phyloP scores from a whole-genome alignment of 1,140 invertebrate species.

The Tigriopus japonicus region DNA sequence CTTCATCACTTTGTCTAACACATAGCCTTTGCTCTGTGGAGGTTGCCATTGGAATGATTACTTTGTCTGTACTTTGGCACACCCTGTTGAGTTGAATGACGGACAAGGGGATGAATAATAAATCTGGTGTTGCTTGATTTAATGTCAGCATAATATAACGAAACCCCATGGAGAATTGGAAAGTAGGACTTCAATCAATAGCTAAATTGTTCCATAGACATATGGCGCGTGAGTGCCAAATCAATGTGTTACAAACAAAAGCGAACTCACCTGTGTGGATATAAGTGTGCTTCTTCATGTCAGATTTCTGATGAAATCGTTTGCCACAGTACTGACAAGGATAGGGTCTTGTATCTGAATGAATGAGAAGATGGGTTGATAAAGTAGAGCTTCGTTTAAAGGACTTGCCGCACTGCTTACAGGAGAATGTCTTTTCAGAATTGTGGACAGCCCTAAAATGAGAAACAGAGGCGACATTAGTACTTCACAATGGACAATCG shows the following conservation, averaged over 20 bases:
- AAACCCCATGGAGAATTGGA: too few species aligned
- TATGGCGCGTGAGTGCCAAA: background rate
- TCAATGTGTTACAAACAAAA: background rate
- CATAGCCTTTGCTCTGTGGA: too few species aligned
- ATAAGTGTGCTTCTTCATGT: constrained; percentile 99
- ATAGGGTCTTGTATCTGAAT: constrained; percentile 89
- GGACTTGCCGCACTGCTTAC: constrained; percentile 90
- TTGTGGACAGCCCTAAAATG: constrained; percentile 2
- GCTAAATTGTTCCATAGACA: too few species aligned
- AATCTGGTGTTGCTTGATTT: too few species aligned
- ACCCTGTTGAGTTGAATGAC: too few species aligned
- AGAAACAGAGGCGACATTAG: background rate
- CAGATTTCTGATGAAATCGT: constrained; percentile 95
- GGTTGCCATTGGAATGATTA: too few species aligned
- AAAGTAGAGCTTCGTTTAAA: constrained; percentile 95
- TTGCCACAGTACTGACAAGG: constrained; percentile 94
- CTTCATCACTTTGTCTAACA: too few species aligned
- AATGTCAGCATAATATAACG: too few species aligned
- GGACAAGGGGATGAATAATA: too few species aligned
- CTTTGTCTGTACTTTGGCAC: too few species aligned
- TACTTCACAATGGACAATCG: background rate
- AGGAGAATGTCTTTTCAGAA: constrained; percentile 24
- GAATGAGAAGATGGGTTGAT: constrained; percentile 93
- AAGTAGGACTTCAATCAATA: too few species aligned
- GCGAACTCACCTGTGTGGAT: constrained; percentile 86